These are phyloP conservation scores for Drosophila histrio DNA, from an alignment of 2,888 invertebrate genomes.

Conservation along the genomic window DNA sequence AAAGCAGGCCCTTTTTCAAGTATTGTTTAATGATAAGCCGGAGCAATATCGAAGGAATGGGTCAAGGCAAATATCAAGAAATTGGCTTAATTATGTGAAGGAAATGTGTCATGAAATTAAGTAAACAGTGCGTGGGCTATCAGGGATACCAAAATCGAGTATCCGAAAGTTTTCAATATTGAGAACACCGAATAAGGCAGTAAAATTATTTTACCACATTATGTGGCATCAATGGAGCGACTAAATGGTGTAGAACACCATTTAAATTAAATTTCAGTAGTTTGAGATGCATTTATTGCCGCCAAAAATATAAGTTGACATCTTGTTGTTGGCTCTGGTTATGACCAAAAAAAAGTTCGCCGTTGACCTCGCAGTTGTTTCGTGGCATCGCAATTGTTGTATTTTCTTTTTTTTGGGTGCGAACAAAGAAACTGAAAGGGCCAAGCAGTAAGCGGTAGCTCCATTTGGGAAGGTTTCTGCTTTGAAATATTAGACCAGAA, in stretches of 20 bases:
- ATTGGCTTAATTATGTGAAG: slow-evolving; percentile 57
- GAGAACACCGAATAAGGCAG: slow-evolving; percentile 22
- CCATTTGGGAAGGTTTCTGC: slow-evolving; percentile 55
- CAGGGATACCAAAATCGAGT: background rate
- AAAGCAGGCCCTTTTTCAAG: background rate
- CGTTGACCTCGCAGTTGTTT: slow-evolving; percentile 43
- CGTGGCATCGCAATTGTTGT: background rate
- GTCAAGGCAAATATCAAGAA: slow-evolving; percentile 22
- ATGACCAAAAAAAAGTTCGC: slow-evolving; percentile 1
- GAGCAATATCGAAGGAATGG: slow-evolving; percentile 33
- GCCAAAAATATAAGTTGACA: slow-evolving; percentile 45
- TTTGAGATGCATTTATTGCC: slow-evolving; percentile 30
- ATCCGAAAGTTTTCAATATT: slow-evolving; percentile 28
- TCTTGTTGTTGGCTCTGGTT: slow-evolving; percentile 10
- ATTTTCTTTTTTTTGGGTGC: slow-evolving; percentile 9
- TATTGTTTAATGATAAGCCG: slow-evolving; percentile 16
- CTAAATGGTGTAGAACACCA: slow-evolving; percentile 14
- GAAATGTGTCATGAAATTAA: slow-evolving; percentile 32
- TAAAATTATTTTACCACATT: slow-evolving; percentile 44
- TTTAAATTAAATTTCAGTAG: slow-evolving; percentile 21
- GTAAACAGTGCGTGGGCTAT: slow-evolving; percentile 35
- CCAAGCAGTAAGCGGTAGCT: slow-evolving; percentile 45
- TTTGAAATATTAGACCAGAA: slow-evolving; percentile 75
- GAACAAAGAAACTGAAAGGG: slow-evolving; percentile 75
- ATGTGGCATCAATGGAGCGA: slow-evolving; percentile 46